A percentile compares a stretch with the other conserved stretches of the same genome.
Evolutionary conservation across 1,140 invertebrate genomes (phyloP).

Genomic region (Helicorthomorpha holstii): DNA sequence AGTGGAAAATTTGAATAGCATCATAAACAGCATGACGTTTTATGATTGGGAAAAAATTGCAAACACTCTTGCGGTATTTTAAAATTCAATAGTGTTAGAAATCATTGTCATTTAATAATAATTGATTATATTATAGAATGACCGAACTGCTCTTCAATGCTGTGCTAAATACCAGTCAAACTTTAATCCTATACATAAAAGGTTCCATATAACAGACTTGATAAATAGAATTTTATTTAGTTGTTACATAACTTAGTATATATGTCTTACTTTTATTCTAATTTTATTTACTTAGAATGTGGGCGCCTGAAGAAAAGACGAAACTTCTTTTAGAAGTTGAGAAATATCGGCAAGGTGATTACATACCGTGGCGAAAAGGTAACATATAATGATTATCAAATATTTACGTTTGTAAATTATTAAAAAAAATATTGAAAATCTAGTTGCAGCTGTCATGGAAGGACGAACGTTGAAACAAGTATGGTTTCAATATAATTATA

Average conservation of each 20-base stretch:
- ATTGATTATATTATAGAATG: neutral
- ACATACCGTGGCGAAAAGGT: neutral
- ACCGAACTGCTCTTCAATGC: neutral
- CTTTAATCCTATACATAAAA: neutral
- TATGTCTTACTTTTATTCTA: too few relatives aligned
- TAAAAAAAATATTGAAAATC: too few relatives aligned
- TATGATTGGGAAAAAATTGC: too few relatives aligned
- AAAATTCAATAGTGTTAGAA: too few relatives aligned
- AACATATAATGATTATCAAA: neutral
- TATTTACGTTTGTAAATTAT: too few relatives aligned
- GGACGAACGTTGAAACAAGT: neutral
- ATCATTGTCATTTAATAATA: too few relatives aligned
- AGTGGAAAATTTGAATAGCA: constrained; percentile 5
- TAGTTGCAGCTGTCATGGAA: neutral
- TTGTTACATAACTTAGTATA: too few relatives aligned
- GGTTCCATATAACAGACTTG: too few relatives aligned
- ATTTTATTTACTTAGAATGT: too few relatives aligned
- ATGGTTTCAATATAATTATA: neutral
- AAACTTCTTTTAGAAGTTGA: neutral
- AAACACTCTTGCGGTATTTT: too few relatives aligned
- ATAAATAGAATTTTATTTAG: too few relatives aligned
- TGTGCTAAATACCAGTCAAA: neutral
- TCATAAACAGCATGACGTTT: too few relatives aligned
- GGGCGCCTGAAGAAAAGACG: neutral
- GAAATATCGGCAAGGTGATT: neutral